Base-by-base conservation (phyloP, 2,888 invertebrate genomes). In the Erebia aethiops region DNA sequence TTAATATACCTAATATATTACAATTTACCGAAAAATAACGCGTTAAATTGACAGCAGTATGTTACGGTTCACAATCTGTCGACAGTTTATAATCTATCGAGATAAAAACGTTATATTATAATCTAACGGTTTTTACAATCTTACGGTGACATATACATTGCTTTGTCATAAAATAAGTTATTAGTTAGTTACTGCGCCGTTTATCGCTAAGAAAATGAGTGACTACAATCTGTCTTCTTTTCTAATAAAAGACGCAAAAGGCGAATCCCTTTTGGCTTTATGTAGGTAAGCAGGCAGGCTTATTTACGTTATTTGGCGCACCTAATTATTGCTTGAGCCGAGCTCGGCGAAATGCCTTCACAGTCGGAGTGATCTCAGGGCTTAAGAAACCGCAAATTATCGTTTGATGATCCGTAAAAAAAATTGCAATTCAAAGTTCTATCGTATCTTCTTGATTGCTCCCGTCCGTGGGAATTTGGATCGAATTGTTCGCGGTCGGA, bases 401-500 rank as follows among this genome's bases (percentile, higher is more conserved):
- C 67, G 60, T 49, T 69, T 66, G 58, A 66, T 58, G 60, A 64
- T 51, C 60, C 43, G 46, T 67, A 70, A 88, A 89, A n/a, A 90
- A 91, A 82, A 80, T 80, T 82, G 84, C 86, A 86, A 89, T 88
- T 89, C 86, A 84, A 83, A 80, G 77, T 81, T 85, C 83, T 86
- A 87, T 88, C 83, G 82, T 84, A 86, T 81, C 76, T 83, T 83
- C 81, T 87, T 84, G 86, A 88, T 87, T 84, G 82, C 82, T 80
- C 79, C 81, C 82, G 80, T 86, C 84, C 90, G 91, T 92, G 92
- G 88, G 91, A 92, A 91, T 85, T 84, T 79, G 77, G 82, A 86
- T 89, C 84, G 87, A 78, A 85, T 87, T 85, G 87, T 91, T 89
- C 88, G 90, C 88, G 89, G 88, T 90, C 86, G 88, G 88, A 90